Conservation (phyloP, 2,797 vertebrate genomes). For the Hemitrygon akajei region DNA sequence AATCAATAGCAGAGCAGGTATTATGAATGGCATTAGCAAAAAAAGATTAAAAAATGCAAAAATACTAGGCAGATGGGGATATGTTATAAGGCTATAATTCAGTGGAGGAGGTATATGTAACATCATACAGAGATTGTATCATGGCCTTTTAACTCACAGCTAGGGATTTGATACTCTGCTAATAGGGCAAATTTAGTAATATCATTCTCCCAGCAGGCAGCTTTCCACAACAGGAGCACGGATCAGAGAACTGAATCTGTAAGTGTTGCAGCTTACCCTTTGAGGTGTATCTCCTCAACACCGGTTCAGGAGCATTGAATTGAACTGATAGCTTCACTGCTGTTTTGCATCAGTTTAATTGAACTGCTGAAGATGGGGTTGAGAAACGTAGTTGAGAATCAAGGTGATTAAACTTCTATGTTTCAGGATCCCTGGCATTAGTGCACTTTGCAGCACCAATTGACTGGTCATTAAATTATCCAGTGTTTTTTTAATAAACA, state of each 20-base stretch:
- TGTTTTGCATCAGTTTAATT: not conserved
- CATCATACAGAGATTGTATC: not conserved
- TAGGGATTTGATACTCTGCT: not conserved
- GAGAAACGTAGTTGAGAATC: not conserved
- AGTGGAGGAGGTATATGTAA: not conserved
- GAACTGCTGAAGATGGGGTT: not conserved
- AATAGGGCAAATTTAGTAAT: not conserved
- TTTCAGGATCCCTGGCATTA: not conserved
- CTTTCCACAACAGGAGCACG: not conserved
- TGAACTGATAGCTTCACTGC: no score
- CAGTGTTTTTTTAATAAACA: not conserved
- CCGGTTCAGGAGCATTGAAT: not conserved
- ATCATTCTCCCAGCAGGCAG: not conserved
- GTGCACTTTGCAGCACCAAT: not conserved
- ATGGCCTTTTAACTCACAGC: not conserved
- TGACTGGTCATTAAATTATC: not conserved
- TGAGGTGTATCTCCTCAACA: not conserved
- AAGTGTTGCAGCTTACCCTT: not conserved
- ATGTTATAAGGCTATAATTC: slow-evolving; percentile 26
- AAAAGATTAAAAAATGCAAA: not conserved
- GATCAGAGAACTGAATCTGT: not conserved
- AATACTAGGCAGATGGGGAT: not conserved
- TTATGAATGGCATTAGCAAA: not conserved
- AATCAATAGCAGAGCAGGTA: slow-evolving; percentile 6
- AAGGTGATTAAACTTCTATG: not conserved